Percentiles rank a stretch among this genome's conserved stretches.
These are phyloP conservation scores for Drosophila lacertosa DNA, from an alignment of 1,140 invertebrate genomes.

Conservation along the genomic window DNA sequence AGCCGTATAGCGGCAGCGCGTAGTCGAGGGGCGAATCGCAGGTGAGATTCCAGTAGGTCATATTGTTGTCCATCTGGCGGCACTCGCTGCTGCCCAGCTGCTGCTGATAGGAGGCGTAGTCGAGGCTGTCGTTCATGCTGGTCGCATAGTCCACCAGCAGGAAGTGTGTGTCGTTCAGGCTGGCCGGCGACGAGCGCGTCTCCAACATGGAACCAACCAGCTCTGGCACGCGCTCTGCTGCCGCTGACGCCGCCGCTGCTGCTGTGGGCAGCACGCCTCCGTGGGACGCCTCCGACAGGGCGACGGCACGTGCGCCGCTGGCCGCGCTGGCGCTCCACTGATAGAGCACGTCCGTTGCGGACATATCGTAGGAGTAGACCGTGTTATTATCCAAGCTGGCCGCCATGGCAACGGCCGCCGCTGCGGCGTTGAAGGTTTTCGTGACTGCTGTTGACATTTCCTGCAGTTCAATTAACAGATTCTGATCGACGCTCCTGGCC, in stretches of 20 bases:
- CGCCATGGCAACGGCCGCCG: conserved; percentile 28
- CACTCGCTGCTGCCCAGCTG: conserved; percentile 42
- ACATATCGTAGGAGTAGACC: conserved; percentile 33
- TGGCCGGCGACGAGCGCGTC: background rate
- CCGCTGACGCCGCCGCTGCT: background rate
- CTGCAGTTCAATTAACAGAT: conserved; percentile 41
- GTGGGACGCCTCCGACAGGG: conserved; percentile 28
- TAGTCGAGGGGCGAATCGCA: conserved; percentile 77
- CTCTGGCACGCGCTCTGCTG: conserved; percentile 9
- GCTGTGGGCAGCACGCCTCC: background rate
- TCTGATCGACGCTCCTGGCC: conserved; percentile 22
- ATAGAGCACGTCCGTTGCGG: conserved; percentile 56
- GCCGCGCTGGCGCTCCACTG: conserved; percentile 52
- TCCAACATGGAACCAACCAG: conserved; percentile 2
- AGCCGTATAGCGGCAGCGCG: conserved; percentile 74
- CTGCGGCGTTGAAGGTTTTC: conserved; percentile 21
- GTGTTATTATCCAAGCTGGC: conserved; percentile 57
- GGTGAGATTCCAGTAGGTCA: conserved; percentile 77
- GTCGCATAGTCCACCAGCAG: conserved; percentile 54
- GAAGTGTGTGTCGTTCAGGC: conserved; percentile 50
- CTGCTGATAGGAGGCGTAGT: conserved; percentile 60
- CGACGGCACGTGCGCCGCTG: conserved; percentile 35
- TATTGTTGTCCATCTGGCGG: conserved; percentile 42
- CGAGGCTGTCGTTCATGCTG: conserved; percentile 48
- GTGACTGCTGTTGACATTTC: conserved; percentile 50